Conservation (phyloP, 2,113 vertebrate species). For the Zosterops pallidus region DNA sequence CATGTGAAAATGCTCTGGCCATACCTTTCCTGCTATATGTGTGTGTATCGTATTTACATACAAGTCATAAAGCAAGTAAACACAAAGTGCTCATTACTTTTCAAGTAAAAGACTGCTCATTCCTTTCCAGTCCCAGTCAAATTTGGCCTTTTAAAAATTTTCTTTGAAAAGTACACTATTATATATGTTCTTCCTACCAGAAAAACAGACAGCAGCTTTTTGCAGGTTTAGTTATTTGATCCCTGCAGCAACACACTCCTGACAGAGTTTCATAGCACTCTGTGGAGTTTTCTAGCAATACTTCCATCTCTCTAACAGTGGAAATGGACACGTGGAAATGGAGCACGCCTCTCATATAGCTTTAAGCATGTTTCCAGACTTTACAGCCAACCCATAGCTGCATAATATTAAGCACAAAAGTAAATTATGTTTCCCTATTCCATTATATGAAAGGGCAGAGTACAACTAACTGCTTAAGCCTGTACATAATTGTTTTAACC, state of each 20-base stretch:
- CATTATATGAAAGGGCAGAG: slow-evolving; percentile 30
- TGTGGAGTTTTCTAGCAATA: not conserved
- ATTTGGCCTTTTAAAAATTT: not conserved
- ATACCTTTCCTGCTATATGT: not conserved
- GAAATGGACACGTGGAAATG: not conserved
- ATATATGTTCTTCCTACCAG: not conserved
- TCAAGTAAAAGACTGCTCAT: not conserved
- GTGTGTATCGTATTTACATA: not conserved
- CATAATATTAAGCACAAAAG: slow-evolving; percentile 14
- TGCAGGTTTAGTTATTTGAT: slow-evolving; percentile 25
- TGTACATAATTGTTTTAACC: slow-evolving; percentile 28
- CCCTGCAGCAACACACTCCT: not conserved
- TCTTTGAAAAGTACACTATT: not conserved
- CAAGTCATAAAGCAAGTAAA: not conserved
- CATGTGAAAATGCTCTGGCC: not conserved
- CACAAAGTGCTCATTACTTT: not conserved
- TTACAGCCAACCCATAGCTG: slow-evolving; percentile 35
- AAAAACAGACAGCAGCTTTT: not conserved
- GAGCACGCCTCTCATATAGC: rapidly evolving
- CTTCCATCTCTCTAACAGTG: not conserved
- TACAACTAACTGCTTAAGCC: slow-evolving; percentile 29
- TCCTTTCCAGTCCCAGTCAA: not conserved
- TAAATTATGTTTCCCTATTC: slow-evolving; percentile 21
- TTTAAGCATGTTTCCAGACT: not conserved
- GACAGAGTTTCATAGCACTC: slow-evolving; percentile 27